Conservation (phyloP, 2,888 invertebrate species). For the Campoletis raptor region DNA sequence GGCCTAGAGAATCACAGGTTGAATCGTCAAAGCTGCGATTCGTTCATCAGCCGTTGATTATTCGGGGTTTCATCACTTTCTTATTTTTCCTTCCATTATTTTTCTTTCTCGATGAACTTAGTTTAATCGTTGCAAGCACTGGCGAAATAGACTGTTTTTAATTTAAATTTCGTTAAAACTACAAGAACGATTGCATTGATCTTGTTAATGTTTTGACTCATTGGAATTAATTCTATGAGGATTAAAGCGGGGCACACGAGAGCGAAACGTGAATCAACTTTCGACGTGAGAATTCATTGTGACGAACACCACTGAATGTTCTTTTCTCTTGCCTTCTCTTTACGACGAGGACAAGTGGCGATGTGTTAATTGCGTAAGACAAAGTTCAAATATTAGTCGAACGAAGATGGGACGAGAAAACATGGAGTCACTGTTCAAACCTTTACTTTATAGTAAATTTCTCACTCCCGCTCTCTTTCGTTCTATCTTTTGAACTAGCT, state of each 20-base stretch:
- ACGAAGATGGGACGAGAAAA: too few relatives aligned
- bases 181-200: background rate
- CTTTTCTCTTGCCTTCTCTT: background rate
- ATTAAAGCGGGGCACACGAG: background rate
- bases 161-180: background rate
- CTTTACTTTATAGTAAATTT: background rate
- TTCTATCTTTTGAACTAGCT: conserved; percentile 5
- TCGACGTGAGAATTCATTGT: background rate
- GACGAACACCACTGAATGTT: conserved; percentile 7
- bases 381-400: conserved; percentile 72
- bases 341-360: conserved; percentile 39
- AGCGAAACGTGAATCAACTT: background rate
- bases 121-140: background rate
- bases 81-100: background rate
- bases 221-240: background rate
- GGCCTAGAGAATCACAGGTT: conserved; percentile 33
- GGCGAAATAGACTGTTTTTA: background rate
- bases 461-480: background rate
- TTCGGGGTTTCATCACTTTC: background rate
- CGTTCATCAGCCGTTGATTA: background rate
- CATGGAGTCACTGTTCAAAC: conserved; percentile 27
- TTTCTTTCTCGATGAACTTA: background rate
- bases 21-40: conserved; percentile 17
- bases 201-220: background rate
- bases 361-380: conserved; percentile 60